phyloP scores from a whole-genome alignment of 2,797 vertebrate species.

The Anguilla anguilla region DNA sequence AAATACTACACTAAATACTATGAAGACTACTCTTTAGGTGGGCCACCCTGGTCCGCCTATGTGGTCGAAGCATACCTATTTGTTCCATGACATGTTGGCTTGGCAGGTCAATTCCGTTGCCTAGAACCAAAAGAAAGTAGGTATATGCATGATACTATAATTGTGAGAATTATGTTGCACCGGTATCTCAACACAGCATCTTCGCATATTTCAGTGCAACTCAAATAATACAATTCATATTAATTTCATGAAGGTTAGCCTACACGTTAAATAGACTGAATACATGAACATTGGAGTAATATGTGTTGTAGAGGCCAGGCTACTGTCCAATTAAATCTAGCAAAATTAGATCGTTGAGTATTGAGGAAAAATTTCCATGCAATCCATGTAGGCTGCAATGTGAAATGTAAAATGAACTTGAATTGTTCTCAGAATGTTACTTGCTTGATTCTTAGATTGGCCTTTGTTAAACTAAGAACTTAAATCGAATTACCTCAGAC shows the following conservation, averaged over 20 bases:
- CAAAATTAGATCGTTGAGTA: background rate
- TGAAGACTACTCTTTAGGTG: background rate
- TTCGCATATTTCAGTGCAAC: background rate
- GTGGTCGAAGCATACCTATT: conserved; percentile 62
- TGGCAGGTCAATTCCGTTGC: conserved; percentile 61
- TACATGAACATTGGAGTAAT: background rate
- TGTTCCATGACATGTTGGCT: conserved; percentile 61
- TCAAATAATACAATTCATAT: background rate
- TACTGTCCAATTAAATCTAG: background rate
- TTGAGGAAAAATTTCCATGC: background rate
- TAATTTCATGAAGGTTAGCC: background rate
- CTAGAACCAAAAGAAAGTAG: conserved; percentile 51
- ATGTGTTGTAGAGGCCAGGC: background rate
- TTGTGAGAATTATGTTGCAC: conserved; percentile 5
- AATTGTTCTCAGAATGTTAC: background rate
- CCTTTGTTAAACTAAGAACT: background rate
- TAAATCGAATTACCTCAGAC: background rate
- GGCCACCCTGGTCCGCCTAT: background rate
- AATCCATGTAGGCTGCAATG: background rate
- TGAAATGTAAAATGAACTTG: background rate
- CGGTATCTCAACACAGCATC: conserved; percentile 25
- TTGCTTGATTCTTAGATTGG: background rate
- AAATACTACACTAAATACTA: background rate
- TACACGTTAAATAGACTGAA: background rate
- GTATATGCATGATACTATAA: background rate